These are phyloP conservation scores for Sturnus vulgaris DNA, from an alignment of 2,113 vertebrate genomes.

Conservation along the genomic window DNA sequence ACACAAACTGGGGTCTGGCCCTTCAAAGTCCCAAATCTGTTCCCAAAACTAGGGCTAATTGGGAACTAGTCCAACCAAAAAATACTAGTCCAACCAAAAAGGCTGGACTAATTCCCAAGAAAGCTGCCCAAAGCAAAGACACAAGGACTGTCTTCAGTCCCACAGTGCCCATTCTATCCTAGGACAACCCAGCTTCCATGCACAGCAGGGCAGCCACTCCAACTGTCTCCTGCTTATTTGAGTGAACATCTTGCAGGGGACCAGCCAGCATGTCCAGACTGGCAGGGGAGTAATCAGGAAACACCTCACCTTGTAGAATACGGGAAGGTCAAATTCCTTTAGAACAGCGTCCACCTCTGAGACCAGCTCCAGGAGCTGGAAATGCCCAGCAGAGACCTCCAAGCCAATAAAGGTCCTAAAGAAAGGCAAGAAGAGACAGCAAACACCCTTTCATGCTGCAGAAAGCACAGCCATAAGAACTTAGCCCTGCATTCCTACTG, in stretches of 20 bases:
- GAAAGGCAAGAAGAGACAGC: not conserved
- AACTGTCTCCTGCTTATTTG: not conserved
- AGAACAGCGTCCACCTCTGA: conserved; percentile 83
- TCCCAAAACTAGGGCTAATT: not conserved
- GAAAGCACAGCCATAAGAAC: not conserved
- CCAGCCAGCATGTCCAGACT: not conserved
- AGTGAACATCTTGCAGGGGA: not conserved
- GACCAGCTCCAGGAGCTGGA: conserved; percentile 81
- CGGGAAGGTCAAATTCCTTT: conserved; percentile 85
- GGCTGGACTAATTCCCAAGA: not conserved
- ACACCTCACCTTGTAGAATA: conserved; percentile 85
- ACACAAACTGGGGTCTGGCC: not conserved
- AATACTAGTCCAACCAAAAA: not conserved
- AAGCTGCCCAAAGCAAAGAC: not conserved
- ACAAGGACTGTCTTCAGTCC: not conserved
- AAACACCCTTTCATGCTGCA: not conserved
- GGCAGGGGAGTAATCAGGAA: not conserved
- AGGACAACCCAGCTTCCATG: not conserved
- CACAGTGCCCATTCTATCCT: not conserved
- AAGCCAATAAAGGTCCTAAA: conserved; percentile 90
- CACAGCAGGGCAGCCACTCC: not conserved
- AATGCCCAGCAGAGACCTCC: conserved; percentile 81
- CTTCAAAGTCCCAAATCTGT: not conserved
- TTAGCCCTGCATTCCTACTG: not conserved
- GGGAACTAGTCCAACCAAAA: too few species aligned